Percentiles rank a stretch among this genome's conserved stretches.
Evolutionary conservation across 1,140 invertebrate species (phyloP).

Genomic region (Sitophilus oryzae): DNA sequence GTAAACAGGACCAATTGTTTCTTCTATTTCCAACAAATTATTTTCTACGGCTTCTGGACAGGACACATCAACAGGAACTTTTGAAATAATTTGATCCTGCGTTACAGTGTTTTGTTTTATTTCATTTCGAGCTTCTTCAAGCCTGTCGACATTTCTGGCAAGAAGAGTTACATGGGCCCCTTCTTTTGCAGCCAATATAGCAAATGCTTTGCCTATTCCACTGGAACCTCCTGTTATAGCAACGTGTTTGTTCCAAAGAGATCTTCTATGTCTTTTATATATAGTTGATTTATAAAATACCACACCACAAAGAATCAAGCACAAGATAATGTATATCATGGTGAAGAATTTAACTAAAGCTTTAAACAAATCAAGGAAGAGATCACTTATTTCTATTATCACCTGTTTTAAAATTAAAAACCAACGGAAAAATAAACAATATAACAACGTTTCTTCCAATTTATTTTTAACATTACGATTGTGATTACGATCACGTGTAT

Average conservation of each 20-base stretch:
- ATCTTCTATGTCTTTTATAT: slow-evolving; percentile 19
- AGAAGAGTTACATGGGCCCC: slow-evolving; percentile 88
- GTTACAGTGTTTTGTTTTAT: slow-evolving; percentile 46
- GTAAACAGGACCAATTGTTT: slow-evolving; percentile 63
- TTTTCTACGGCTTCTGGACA: slow-evolving; percentile 57
- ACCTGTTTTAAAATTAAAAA: no score
- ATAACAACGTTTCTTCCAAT: no score
- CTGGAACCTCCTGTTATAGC: slow-evolving; percentile 91
- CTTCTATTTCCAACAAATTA: slow-evolving; percentile 43
- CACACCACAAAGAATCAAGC: no score
- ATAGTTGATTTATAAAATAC: no score
- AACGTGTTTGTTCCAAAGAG: slow-evolving; percentile 54
- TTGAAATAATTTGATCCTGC: slow-evolving; percentile 60
- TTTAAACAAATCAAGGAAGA: no score
- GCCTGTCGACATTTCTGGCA: slow-evolving; percentile 68
- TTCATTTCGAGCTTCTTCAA: slow-evolving; percentile 57
- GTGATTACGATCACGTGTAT: no score
- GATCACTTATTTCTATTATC: no score
- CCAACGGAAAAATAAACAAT: no score
- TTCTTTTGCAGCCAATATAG: slow-evolving; percentile 63
- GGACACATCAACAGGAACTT: slow-evolving; percentile 67
- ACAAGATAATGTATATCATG: no score
- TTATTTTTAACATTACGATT: no score
- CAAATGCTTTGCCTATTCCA: slow-evolving; percentile 86
- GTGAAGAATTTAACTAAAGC: no score